Conservation (phyloP, 1,140 invertebrate species). For the Heliconius himera region DNA sequence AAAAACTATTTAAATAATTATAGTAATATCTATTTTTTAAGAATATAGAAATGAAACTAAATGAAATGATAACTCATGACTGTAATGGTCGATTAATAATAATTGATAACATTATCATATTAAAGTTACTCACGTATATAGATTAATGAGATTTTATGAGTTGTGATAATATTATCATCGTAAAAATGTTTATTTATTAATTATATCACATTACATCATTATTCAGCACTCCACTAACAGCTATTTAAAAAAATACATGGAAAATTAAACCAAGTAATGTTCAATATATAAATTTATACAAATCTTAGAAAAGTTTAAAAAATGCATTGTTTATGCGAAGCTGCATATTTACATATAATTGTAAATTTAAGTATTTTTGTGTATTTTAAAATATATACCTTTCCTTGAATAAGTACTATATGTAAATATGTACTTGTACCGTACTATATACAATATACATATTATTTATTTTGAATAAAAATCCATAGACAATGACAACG, state of each 20-base stretch:
- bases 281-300: no score
- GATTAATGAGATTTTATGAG: slow-evolving; percentile 21
- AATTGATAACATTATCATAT: slow-evolving; percentile 35
- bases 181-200: neutral
- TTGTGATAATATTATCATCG: slow-evolving; percentile 13
- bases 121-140: slow-evolving; percentile 34
- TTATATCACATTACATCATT: neutral
- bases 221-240: neutral
- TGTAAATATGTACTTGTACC: no score
- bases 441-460: no score
- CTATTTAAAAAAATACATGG: neutral
- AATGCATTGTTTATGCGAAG: no score
- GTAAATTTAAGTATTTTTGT: no score
- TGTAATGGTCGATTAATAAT: slow-evolving; percentile 18
- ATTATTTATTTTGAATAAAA: no score
- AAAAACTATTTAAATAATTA: neutral
- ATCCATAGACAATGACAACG: no score
- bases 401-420: no score
- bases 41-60: slow-evolving; percentile 7
- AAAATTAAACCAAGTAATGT: no score
- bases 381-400: no score
- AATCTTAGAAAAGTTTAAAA: no score
- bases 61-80: slow-evolving; percentile 3
- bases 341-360: no score
- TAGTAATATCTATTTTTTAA: neutral